Percentiles rank a stretch among this genome's conserved stretches.
Conservation (phyloP, 2,888 invertebrate genomes). For the Pandemis cinnamomeana region DNA sequence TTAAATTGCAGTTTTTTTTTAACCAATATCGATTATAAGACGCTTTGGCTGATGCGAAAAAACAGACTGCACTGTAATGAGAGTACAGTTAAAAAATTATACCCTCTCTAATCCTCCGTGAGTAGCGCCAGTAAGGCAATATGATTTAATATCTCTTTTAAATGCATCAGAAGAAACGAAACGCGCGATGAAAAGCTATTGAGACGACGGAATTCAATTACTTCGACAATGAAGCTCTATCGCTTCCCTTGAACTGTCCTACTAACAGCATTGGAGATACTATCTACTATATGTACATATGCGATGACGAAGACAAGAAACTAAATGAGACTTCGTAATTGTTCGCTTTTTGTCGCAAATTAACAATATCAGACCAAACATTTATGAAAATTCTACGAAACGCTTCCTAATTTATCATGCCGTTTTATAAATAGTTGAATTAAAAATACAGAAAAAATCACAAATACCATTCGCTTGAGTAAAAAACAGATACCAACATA, state of each 20-base stretch:
- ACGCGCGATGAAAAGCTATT: background rate
- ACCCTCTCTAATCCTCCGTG: background rate
- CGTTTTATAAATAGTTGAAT: too few species aligned
- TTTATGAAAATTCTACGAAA: too few species aligned
- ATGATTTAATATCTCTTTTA: background rate
- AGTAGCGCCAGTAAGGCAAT: background rate
- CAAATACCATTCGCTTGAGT: background rate
- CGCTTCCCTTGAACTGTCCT: background rate
- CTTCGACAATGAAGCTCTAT: background rate
- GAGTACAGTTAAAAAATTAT: too few species aligned
- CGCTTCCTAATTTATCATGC: too few species aligned
- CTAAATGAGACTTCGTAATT: too few species aligned
- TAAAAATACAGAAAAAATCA: background rate
- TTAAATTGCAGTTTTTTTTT: too few species aligned
- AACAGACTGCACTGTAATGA: too few species aligned
- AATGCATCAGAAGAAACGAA: background rate
- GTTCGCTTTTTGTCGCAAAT: too few species aligned
- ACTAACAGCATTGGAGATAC: background rate
- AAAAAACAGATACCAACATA: background rate
- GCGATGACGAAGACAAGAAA: background rate
- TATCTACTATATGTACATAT: background rate
- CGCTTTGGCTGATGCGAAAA: too few species aligned
- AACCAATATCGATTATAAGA: too few species aligned
- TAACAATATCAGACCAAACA: too few species aligned
- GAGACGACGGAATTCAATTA: background rate